Evolutionary conservation across 2,113 vertebrate species (phyloP), one percentile per base, ranked within the genome.

Genomic region (Albula goreensis): DNA sequence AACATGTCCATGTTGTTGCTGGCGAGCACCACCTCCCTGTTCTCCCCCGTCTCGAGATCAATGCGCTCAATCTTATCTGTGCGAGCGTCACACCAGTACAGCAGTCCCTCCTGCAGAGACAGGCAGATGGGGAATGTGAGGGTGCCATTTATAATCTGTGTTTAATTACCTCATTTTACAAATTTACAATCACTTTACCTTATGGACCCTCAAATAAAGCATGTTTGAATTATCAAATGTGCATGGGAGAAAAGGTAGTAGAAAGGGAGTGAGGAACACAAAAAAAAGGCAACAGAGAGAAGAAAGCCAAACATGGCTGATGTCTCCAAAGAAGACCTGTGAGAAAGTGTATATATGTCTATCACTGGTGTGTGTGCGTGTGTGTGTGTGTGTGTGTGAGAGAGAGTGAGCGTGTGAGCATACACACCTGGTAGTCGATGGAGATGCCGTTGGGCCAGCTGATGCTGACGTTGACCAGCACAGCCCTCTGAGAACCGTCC

Each of bases 1-100:
- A 99, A 99, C 98, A 99, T 99, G 94, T 99, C 98, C 98, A 99
- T 99, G 94, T 99, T 99, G 91, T 99, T 98, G 94, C 93, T 98
- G 88, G 96, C 95, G 84, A 99, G 94, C 48, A 99, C 98, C 1
- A 98, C 94, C 93, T 99, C 97, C 0, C 98, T 90, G 95, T 97
- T 97, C 88, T 97, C 96, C 0, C 98, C 98, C 0, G 97, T 99
- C 92, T 99, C 98, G 89, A 99, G 92, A 92, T 99, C 97, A 0
- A 99, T 98, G 0, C 98, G 95, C 41, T 99, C 98, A 0, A 99
- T 99, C 93, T 98, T 99, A 92, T 99, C 98, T 0, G 96, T 99
- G 82, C 98, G 95, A 13, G 98, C 98, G 0, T 99, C 98, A 0
- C 98, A 99, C 98, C 98, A 99, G 90, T 99, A 99, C 8, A 99